Conservation (phyloP, 2,888 invertebrate species). For the Idaea biselata region DNA sequence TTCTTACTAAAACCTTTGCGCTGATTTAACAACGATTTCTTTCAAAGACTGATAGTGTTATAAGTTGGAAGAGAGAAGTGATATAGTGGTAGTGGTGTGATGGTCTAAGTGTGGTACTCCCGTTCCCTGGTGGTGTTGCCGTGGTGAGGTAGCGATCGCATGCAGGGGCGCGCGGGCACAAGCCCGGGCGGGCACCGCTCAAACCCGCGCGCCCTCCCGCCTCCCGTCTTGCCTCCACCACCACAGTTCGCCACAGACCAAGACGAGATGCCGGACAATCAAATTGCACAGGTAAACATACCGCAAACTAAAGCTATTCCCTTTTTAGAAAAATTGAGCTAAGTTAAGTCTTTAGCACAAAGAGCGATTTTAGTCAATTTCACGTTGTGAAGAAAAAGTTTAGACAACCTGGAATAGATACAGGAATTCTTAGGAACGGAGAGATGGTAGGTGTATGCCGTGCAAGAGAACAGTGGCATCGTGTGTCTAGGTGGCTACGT, state of each 20-base stretch:
- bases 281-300: slow-evolving; percentile 69
- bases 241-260: slow-evolving; percentile 71
- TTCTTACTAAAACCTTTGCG: background rate
- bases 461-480: too few species aligned
- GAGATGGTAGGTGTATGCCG: too few species aligned
- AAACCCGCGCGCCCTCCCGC: slow-evolving; percentile 75
- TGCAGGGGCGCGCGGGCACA: slow-evolving; percentile 77
- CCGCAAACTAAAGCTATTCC: background rate
- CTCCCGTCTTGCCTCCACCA: slow-evolving; percentile 71
- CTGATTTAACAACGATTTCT: background rate
- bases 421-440: too few species aligned
- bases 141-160: slow-evolving; percentile 66
- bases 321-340: too few species aligned
- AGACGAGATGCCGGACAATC: slow-evolving; percentile 76
- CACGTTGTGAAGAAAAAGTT: too few species aligned
- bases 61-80: slow-evolving; percentile 21
- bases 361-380: too few species aligned
- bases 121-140: slow-evolving; percentile 46
- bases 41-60: slow-evolving; percentile 24
- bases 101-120: slow-evolving; percentile 28
- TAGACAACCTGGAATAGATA: too few species aligned
- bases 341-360: too few species aligned
- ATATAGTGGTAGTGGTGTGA: slow-evolving; percentile 19
- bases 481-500: too few species aligned
- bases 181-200: slow-evolving; percentile 74